Conservation (phyloP, 1,140 invertebrate species). For the Cephus cinctus region DNA sequence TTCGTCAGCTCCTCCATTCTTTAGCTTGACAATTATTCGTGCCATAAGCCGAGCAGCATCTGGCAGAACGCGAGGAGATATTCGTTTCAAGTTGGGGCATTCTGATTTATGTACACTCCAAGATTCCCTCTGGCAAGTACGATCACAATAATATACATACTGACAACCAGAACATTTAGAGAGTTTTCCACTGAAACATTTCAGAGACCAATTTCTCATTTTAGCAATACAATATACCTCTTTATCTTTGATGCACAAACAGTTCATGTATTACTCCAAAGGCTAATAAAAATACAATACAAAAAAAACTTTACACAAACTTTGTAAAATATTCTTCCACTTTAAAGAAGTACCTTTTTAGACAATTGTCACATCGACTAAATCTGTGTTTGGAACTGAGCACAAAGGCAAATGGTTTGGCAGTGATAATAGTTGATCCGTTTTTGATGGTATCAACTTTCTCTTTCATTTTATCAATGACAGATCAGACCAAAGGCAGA, state of each 20-base stretch:
- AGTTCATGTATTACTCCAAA: too few species aligned
- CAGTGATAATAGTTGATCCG: constrained; percentile 57
- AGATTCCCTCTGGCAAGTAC: constrained; percentile 69
- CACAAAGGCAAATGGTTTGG: constrained; percentile 63
- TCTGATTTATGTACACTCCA: constrained; percentile 78
- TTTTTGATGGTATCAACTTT: constrained; percentile 34
- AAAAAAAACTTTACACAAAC: too few species aligned
- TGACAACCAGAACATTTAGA: constrained; percentile 76
- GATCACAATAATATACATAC: constrained; percentile 78
- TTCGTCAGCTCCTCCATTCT: constrained; percentile 64
- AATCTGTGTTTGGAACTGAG: constrained; percentile 60
- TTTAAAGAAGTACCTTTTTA: constrained; percentile 56
- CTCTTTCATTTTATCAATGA: constrained; percentile 7
- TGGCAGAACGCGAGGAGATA: constrained; percentile 66
- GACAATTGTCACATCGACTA: constrained; percentile 64
- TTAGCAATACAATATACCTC: too few species aligned
- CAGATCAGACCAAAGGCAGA: neutral
- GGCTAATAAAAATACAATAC: too few species aligned
- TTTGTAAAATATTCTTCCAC: neutral
- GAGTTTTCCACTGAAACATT: constrained; percentile 62
- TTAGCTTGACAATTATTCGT: constrained; percentile 69
- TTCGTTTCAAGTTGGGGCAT: constrained; percentile 69
- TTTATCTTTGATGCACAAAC: too few species aligned
- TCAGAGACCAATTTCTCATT: too few species aligned
- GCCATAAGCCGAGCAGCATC: constrained; percentile 74